These are phyloP conservation scores for Zhengitettix transpicula DNA, from an alignment of 2,888 invertebrate species.

Conservation along the genomic window DNA sequence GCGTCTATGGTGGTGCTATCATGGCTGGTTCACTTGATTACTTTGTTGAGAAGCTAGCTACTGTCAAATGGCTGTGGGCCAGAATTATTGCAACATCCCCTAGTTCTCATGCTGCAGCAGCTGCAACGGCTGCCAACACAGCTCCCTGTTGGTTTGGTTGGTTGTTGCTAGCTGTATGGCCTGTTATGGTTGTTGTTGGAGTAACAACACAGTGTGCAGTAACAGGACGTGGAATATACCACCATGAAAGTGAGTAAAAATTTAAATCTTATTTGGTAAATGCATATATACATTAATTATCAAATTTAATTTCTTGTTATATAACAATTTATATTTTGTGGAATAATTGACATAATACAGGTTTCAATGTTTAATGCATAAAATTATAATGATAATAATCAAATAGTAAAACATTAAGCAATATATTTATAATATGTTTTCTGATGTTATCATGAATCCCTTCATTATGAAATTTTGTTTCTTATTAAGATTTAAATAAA, in stretches of 20 bases:
- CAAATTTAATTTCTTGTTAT: too few relatives aligned
- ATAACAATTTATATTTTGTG: too few relatives aligned
- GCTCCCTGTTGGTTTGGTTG: conserved; percentile 57
- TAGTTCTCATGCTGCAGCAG: conserved; percentile 21
- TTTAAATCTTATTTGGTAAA: too few relatives aligned
- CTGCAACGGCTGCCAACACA: conserved; percentile 24
- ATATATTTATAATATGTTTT: too few relatives aligned
- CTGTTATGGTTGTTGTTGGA: conserved; percentile 48
- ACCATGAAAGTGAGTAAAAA: conserved; percentile 37
- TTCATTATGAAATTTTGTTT: too few relatives aligned
- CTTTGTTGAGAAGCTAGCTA: conserved; percentile 51
- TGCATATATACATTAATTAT: too few relatives aligned
- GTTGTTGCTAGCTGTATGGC: conserved; percentile 58
- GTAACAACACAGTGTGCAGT: conserved; percentile 49
- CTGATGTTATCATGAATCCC: too few relatives aligned
- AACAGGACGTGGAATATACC: conserved; percentile 48
- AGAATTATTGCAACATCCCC: conserved; percentile 25
- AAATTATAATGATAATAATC: too few relatives aligned
- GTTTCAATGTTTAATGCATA: too few relatives aligned
- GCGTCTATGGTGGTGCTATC: conserved; percentile 59
- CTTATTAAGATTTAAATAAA: too few relatives aligned
- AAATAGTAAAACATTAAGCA: too few relatives aligned
- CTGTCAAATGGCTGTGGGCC: conserved; percentile 57
- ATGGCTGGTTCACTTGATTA: conserved; percentile 55
- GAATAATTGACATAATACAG: too few relatives aligned